Base-by-base conservation (phyloP, 1,140 invertebrate genomes). In the Matsumurasca onukii region DNA sequence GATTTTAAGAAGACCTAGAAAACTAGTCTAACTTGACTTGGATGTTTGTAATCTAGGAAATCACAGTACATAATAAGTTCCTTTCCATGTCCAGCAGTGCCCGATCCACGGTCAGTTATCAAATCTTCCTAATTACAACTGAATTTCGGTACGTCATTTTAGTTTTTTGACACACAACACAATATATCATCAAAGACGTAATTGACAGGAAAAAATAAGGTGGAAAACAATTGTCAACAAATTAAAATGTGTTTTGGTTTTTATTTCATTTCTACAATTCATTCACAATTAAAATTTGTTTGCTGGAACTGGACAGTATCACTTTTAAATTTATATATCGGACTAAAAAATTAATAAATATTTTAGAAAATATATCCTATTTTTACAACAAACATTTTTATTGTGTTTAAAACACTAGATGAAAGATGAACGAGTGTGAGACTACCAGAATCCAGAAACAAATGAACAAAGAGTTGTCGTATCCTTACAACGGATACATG, bases 261-360 rank as follows among this genome's bases (percentile, higher is more conserved):
- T 72, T 67, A 68, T 68, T 69, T 72, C 67, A 71, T 71, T 66
- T 68, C 71, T 72, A 72, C 68, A 72, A 61, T 65, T 72, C 67
- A 72, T 72, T 72, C 71, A 72, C 68, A 72, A 69, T 57, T 64
- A 72, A 61, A n/a, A 69, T 67, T 51, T 66, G 34, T 52, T 29
- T 66, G 66, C 66, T 51, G 67, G 48, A 55, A 68, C 30, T 65
- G 49, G 45, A 59, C 59, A 63, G 51, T 66, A 69, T 71, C 62
- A 52, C 34, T 20, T 62, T n/a, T n/a, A n/a, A 61, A 34, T 70
- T 68, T 62, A 51, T 48, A 39, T 39, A 39, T 39, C 34, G 17
- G 17, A 27, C 29, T 31, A 59, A 59, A 25, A 66, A 51, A 52
- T 31, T 51, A 49, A 66, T 66, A 52, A 66, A 66, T 48, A 66